Evolutionary conservation across 2,888 invertebrate species (phyloP).

Genomic region (Amphimallon solstitiale): DNA sequence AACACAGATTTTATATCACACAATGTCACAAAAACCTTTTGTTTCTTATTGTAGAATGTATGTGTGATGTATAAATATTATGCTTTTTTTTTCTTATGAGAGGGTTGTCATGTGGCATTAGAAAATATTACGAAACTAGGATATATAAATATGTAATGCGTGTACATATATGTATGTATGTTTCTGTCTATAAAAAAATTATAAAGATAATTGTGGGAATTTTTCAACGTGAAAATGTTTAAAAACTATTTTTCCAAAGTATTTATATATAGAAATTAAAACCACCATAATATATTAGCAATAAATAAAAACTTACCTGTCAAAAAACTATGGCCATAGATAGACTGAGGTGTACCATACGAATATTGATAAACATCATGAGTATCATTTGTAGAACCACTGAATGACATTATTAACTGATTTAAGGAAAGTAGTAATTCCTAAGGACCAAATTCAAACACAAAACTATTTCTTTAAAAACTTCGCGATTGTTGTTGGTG

Average conservation of each 20-base stretch:
- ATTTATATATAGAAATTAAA: too few species aligned
- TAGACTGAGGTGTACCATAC: conserved; percentile 53
- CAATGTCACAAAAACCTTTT: conserved; percentile 30
- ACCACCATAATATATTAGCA: too few species aligned
- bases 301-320: conserved; percentile 51
- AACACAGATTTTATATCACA: conserved; percentile 36
- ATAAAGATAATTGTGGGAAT: too few species aligned
- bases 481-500: background rate
- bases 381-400: conserved; percentile 54
- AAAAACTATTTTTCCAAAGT: too few species aligned
- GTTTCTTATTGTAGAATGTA: conserved; percentile 9
- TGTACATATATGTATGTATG: too few species aligned
- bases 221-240: too few species aligned
- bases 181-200: too few species aligned
- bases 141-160: background rate
- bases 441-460: background rate
- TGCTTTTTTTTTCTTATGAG: background rate
- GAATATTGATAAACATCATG: conserved; percentile 57
- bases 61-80: conserved; percentile 2
- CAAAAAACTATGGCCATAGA: conserved; percentile 53
- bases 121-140: background rate
- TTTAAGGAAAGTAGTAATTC: background rate
- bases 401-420: conserved; percentile 53
- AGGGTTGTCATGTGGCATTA: background rate
- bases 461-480: background rate